phyloP scores from a whole-genome alignment of 2,113 vertebrate species.

The Pituophis catenifer region DNA sequence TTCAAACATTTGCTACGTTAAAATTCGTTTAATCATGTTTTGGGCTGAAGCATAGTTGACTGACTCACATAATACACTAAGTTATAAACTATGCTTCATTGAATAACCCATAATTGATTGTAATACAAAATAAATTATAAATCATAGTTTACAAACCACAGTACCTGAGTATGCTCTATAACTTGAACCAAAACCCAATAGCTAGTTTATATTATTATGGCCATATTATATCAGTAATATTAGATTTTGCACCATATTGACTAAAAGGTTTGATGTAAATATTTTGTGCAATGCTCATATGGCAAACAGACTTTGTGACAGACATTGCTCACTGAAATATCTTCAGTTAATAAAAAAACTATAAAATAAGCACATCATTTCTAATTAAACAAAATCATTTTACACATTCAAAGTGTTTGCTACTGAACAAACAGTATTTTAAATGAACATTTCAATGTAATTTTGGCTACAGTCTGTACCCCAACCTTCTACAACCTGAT shows the following conservation, averaged over 20 bases:
- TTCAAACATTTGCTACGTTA: background rate
- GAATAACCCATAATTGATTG: background rate
- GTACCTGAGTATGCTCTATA: background rate
- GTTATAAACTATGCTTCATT: background rate
- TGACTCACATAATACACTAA: background rate
- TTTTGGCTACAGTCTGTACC: background rate
- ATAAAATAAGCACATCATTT: background rate
- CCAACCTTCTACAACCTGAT: background rate
- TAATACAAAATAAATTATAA: background rate
- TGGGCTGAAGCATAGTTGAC: background rate
- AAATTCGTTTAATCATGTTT: background rate
- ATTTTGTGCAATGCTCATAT: slow-evolving; percentile 75
- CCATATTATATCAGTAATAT: background rate
- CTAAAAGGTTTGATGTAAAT: slow-evolving; percentile 72
- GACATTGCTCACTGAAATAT: slow-evolving; percentile 22
- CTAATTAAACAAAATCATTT: background rate
- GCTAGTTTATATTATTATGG: background rate
- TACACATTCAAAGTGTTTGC: background rate
- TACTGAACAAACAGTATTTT: background rate
- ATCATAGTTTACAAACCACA: background rate
- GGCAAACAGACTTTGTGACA: slow-evolving; percentile 78
- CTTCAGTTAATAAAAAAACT: slow-evolving; percentile 54
- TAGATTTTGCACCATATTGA: slow-evolving; percentile 72
- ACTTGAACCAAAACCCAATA: background rate
- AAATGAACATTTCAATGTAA: background rate